phyloP scores from a whole-genome alignment of 2,113 vertebrate species.

The Tor tambroides region DNA sequence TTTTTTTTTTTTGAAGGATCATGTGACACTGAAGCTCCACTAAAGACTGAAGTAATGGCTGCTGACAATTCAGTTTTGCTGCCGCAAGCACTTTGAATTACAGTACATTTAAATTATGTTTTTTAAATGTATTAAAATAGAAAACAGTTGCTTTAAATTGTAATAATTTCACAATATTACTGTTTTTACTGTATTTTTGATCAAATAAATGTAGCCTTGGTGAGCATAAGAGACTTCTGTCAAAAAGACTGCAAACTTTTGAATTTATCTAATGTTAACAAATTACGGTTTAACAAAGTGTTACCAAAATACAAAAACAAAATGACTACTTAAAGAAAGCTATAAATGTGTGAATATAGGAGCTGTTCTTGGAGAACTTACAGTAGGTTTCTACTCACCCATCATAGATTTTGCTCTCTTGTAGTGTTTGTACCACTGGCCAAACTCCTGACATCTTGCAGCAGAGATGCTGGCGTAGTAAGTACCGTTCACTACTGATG shows the following conservation, averaged over 20 bases:
- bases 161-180: neutral
- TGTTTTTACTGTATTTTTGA: neutral
- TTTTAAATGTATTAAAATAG: neutral
- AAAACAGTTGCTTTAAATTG: neutral
- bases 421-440: conserved; percentile 99
- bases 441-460: conserved; percentile 98
- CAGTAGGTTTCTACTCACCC: conserved; percentile 63
- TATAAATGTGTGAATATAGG: neutral
- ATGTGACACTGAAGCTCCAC: too few species aligned
- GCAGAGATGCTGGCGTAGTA: conserved; percentile 99
- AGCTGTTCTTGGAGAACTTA: neutral
- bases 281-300: neutral
- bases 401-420: conserved; percentile 99
- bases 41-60: neutral
- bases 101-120: too few species aligned
- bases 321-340: neutral
- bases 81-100: too few species aligned
- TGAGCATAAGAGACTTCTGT: neutral
- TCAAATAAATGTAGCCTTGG: neutral
- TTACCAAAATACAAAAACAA: neutral
- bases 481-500: conserved; percentile 99
- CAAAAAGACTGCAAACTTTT: neutral
- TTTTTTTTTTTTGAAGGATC: too few species aligned
- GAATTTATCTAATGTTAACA: neutral
- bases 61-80: neutral